Percentiles rank a stretch among this genome's conserved stretches.
Conservation (phyloP, 2,888 invertebrate species). For the Athalia rosae region DNA sequence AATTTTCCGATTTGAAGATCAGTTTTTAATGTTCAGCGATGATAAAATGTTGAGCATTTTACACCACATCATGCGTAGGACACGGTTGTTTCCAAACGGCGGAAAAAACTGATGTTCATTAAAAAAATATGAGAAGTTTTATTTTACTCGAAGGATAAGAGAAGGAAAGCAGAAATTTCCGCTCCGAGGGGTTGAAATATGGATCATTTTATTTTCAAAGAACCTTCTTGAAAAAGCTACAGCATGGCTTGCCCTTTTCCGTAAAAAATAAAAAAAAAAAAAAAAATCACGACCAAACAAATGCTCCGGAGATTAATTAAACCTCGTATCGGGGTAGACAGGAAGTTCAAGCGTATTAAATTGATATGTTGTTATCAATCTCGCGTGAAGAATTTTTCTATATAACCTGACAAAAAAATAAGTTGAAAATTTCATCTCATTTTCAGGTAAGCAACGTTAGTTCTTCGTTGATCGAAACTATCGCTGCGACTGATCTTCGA, state of each 20-base stretch:
- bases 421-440: too few species aligned
- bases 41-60: too few species aligned
- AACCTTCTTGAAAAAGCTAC: slow-evolving; percentile 3
- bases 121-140: slow-evolving; percentile 24
- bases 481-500: background rate
- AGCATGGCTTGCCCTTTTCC: background rate
- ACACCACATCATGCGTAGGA: too few species aligned
- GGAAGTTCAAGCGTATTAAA: background rate
- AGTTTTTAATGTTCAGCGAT: too few species aligned
- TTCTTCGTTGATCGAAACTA: too few species aligned
- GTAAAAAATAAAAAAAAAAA: too few species aligned
- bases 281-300: background rate
- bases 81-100: background rate
- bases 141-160: background rate
- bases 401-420: too few species aligned
- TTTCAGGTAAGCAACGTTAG: too few species aligned
- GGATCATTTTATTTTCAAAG: slow-evolving; percentile 5
- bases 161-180: slow-evolving; percentile 11
- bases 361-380: background rate
- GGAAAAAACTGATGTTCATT: slow-evolving; percentile 19
- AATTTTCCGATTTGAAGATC: too few species aligned
- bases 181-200: slow-evolving; percentile 8
- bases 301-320: slow-evolving; percentile 20
- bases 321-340: background rate
- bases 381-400: background rate